Percentiles rank a stretch among this genome's conserved stretches.
Conservation (phyloP, 2,888 invertebrate genomes). For the Malachius bipustulatus region DNA sequence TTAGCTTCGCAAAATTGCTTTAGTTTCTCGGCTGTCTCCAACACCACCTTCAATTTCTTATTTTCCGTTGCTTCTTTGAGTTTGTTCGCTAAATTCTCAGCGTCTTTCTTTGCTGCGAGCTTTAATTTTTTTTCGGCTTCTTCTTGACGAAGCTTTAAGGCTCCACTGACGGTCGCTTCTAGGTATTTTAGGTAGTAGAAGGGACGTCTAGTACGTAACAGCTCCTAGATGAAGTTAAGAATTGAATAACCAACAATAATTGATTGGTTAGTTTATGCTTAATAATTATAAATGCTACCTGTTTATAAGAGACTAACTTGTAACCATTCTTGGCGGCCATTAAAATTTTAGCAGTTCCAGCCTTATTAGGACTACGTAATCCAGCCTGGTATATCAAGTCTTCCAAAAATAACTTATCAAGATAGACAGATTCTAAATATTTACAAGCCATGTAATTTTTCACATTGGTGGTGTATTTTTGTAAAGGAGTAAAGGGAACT, state of each 20-base stretch:
- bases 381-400: conserved; percentile 27
- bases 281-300: no score
- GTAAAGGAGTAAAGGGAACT: conserved; percentile 31
- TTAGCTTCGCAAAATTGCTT: conserved; percentile 36
- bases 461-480: conserved; percentile 33
- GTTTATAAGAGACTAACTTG: conserved; percentile 30
- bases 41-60: conserved; percentile 18
- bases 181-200: conserved; percentile 37
- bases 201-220: conserved; percentile 36
- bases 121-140: conserved; percentile 29
- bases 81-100: conserved; percentile 30
- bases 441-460: conserved; percentile 35
- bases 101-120: conserved; percentile 31
- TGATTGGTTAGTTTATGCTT: no score
- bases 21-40: conserved; percentile 32
- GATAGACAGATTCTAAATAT: conserved; percentile 36
- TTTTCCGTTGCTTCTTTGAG: conserved; percentile 28
- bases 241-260: no score
- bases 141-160: conserved; percentile 25
- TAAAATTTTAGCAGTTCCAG: conserved; percentile 28
- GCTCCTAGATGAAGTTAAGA: conserved; percentile 27
- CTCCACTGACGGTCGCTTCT: conserved; percentile 29
- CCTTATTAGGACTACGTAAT: conserved; percentile 33
- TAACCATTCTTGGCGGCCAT: conserved; percentile 28
- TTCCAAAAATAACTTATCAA: conserved; percentile 37